A percentile compares a stretch with the other conserved stretches of the same genome.
Evolutionary conservation across 2,888 invertebrate species (phyloP).

Genomic region (Limnephilus rhombicus): DNA sequence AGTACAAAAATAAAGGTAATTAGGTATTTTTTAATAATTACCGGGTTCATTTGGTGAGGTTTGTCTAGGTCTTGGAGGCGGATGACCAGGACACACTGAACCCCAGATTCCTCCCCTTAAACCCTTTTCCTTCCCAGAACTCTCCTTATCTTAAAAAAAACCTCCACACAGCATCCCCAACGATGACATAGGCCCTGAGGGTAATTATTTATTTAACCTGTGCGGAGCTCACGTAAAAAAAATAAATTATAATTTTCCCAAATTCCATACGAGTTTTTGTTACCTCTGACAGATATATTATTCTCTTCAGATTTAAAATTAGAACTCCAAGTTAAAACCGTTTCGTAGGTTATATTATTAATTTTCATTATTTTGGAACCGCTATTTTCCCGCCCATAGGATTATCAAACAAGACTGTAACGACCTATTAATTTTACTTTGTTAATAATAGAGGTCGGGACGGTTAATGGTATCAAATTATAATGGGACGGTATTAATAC

Average conservation of each 20-base stretch:
- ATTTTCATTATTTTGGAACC: not conserved
- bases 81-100: too few species aligned
- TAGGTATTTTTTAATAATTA: too few species aligned
- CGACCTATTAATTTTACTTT: not conserved
- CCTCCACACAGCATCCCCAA: too few species aligned
- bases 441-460: not conserved
- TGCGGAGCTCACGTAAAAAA: too few species aligned
- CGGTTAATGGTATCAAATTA: not conserved
- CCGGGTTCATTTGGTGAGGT: too few species aligned
- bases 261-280: not conserved
- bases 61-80: too few species aligned
- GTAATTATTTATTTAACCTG: too few species aligned
- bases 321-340: not conserved
- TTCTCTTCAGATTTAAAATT: not conserved
- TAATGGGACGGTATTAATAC: not conserved
- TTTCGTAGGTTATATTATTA: not conserved
- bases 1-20: too few species aligned
- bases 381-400: not conserved
- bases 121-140: too few species aligned
- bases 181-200: too few species aligned
- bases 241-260: not conserved
- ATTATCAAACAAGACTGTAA: not conserved
- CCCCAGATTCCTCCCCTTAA: too few species aligned
- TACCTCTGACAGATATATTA: not conserved
- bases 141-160: too few species aligned